Conservation (phyloP, 2,888 invertebrate species). For the Clivina fossor region DNA sequence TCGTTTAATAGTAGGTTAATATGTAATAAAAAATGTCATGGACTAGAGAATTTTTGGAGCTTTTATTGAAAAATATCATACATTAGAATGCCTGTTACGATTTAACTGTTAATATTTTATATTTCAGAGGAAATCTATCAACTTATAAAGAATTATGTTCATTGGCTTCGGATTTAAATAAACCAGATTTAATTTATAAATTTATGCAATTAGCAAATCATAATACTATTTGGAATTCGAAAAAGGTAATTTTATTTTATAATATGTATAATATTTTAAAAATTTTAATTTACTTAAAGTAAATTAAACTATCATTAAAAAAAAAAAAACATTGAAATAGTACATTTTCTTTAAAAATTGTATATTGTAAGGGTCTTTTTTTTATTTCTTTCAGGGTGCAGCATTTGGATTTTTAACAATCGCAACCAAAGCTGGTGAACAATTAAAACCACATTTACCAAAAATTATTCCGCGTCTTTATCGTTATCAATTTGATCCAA, state of each 20-base stretch:
- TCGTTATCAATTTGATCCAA: conserved; percentile 92
- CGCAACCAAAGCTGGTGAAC: conserved; percentile 79
- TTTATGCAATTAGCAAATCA: conserved; percentile 96
- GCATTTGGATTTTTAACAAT: conserved; percentile 91
- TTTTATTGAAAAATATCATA: no score
- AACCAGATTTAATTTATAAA: conserved; percentile 92
- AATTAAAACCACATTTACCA: conserved; percentile 78
- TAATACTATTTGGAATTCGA: conserved; percentile 92
- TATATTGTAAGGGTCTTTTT: no score
- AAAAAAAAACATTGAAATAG: no score
- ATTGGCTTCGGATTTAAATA: conserved; percentile 89
- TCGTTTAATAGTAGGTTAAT: no score
- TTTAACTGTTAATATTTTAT: conserved; percentile 31
- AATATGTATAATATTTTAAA: not conserved
- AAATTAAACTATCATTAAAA: no score
- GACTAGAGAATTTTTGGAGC: no score
- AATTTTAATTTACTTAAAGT: not conserved
- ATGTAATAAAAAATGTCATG: no score
- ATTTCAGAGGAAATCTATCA: conserved; percentile 77
- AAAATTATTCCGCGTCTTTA: conserved; percentile 86
- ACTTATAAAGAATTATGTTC: conserved; percentile 95
- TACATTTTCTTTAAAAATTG: not conserved
- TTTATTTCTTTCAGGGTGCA: conserved; percentile 73
- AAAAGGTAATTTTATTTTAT: conserved; percentile 60
- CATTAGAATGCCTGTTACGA: no score